Percentiles rank a stretch among this genome's conserved stretches.
Conservation (phyloP, 1,140 invertebrate genomes). For the Aporrectodea caliginosa region DNA sequence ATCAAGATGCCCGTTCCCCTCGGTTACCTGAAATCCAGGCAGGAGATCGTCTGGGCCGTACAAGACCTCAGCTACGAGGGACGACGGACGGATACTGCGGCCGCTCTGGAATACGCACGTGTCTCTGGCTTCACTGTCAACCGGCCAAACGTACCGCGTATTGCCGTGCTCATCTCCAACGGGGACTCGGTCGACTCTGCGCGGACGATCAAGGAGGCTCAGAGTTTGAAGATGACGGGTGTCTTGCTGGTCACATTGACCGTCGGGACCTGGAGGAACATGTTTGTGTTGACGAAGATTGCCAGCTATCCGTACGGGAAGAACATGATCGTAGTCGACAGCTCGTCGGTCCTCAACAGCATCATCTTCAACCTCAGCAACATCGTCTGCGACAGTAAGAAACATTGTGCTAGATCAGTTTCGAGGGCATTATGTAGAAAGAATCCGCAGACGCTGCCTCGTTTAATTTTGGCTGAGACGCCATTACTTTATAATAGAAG, state of each 20-base stretch:
- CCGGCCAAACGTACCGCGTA: not conserved
- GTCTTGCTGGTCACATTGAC: slow-evolving; percentile 35
- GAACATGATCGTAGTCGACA: slow-evolving; percentile 15
- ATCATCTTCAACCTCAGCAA: not conserved
- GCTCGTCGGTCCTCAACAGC: not conserved
- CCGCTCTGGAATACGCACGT: not conserved
- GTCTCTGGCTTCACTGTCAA: slow-evolving; percentile 23
- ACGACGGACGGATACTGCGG: not conserved
- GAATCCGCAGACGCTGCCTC: no score
- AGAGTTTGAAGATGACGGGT: slow-evolving; percentile 15
- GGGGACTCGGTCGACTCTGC: slow-evolving; percentile 42
- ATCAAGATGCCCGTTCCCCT: not conserved
- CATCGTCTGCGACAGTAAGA: not conserved
- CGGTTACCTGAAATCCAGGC: not conserved
- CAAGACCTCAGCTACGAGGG: not conserved
- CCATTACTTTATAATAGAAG: no score
- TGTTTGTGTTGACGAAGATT: slow-evolving; percentile 36
- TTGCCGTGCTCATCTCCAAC: not conserved
- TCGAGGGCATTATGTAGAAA: no score
- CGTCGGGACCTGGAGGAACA: slow-evolving; percentile 32
- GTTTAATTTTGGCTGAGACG: no score
- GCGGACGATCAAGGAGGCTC: not conserved
- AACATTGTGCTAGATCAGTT: no score
- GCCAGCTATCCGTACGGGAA: slow-evolving; percentile 36
- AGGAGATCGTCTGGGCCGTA: not conserved